phyloP scores from a whole-genome alignment of 2,888 invertebrate species.

The Baronia brevicornis region DNA sequence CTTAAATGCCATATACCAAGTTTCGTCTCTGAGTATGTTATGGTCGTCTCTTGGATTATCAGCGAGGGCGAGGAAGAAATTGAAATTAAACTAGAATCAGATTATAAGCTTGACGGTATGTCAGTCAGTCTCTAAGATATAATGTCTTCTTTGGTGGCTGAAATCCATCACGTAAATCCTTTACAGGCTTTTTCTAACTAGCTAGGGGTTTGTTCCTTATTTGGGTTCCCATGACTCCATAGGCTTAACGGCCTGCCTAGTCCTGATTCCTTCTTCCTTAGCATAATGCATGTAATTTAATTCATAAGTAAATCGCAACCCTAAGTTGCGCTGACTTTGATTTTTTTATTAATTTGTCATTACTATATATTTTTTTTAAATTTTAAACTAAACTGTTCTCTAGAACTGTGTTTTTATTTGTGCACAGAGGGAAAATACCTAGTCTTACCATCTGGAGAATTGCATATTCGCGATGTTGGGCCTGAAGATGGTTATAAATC shows the following conservation, averaged over 20 bases:
- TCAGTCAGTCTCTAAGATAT: constrained; percentile 15
- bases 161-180: not conserved
- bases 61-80: constrained; percentile 77
- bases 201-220: constrained; percentile 43
- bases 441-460: constrained; percentile 94
- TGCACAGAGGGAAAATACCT: constrained; percentile 93
- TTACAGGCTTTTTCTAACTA: constrained; percentile 12
- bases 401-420: constrained; percentile 19
- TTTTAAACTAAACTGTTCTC: constrained; percentile 9
- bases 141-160: constrained; percentile 15
- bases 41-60: constrained; percentile 90
- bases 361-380: constrained; percentile 10
- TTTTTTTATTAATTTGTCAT: constrained; percentile 18
- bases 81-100: constrained; percentile 62
- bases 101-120: constrained; percentile 54
- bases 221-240: constrained; percentile 63
- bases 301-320: constrained; percentile 67
- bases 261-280: constrained; percentile 75
- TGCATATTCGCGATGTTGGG: constrained; percentile 96
- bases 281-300: constrained; percentile 55
- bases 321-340: constrained; percentile 42
- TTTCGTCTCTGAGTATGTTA: constrained; percentile 93
- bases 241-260: constrained; percentile 77
- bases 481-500: constrained; percentile 96
- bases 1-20: constrained; percentile 95